Evolutionary conservation across 2,797 vertebrate genomes (phyloP).

Genomic region (Mus caroli): DNA sequence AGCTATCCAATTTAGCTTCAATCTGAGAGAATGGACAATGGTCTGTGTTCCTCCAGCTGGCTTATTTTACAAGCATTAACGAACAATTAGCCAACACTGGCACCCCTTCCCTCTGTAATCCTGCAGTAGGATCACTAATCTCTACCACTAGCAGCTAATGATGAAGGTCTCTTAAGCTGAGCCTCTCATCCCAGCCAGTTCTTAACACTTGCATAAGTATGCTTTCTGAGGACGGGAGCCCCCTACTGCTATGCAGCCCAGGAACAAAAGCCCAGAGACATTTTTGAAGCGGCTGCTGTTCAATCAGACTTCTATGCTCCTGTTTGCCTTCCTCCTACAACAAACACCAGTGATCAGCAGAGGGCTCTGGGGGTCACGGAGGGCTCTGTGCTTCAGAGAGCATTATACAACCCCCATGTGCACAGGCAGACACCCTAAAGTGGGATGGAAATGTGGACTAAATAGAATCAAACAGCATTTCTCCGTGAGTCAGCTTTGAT

Average conservation of each 20-base stretch:
- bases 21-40: constrained; percentile 88
- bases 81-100: constrained; percentile 94
- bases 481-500: constrained; percentile 87
- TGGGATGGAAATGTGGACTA: constrained; percentile 80
- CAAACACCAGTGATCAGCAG: constrained; percentile 91
- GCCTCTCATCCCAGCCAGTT: constrained; percentile 93
- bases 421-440: constrained; percentile 87
- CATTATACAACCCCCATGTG: constrained; percentile 87
- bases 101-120: constrained; percentile 93
- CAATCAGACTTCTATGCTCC: constrained; percentile 91
- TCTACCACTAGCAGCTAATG: constrained; percentile 94
- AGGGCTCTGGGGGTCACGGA: constrained; percentile 89
- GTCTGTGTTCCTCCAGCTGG: constrained; percentile 89
- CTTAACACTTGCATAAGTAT: constrained; percentile 94
- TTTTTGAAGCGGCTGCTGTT: constrained; percentile 92
- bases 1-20: constrained; percentile 87
- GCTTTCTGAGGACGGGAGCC: constrained; percentile 89
- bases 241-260: constrained; percentile 90
- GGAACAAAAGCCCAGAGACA: constrained; percentile 92
- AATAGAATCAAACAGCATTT: constrained; percentile 87
- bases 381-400: constrained; percentile 90
- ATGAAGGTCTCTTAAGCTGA: constrained; percentile 94
- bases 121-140: constrained; percentile 93
- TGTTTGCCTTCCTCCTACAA: constrained; percentile 91
- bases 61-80: constrained; percentile 93